Evolutionary conservation across 2,113 vertebrate species (phyloP), one percentile per base, ranked within the genome.

Genomic region (Semnornis frantzii): DNA sequence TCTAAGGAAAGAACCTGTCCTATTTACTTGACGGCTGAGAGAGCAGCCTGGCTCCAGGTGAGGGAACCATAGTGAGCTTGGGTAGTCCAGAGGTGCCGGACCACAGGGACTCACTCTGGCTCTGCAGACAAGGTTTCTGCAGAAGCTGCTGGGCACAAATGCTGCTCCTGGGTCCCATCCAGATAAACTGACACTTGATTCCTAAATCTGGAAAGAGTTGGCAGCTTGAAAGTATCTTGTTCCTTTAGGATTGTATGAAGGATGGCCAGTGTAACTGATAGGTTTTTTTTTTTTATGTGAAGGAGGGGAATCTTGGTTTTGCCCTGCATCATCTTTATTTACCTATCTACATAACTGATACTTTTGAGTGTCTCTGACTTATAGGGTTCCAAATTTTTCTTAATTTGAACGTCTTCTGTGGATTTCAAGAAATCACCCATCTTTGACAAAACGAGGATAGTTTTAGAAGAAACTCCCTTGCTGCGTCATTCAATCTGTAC

Each of bases 191-290:
- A 87, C 52, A 87, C 28, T 25, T 12, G 60, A 77, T 46, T 93
- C 90, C 77, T 85, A 91, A 91, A 71, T 80, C 64, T 92, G 87
- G 65, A 91, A 85, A 59, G 66, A 75, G 27, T 34, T 3, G 6
- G 87, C 42, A 60, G 64, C 68, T 64, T 94, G 34, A 48, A 82
- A 85, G 64, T 73, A 46, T 80, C 78, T 63, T 77, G 33, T 63
- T 94, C 54, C 60, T 89, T 63, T 52, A 19, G 64, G 59, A 34
- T 30, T 34, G 37, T 52, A 30, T 10, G 54, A 54, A n/a, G 16
- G 42, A 60, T 30, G 31, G 58, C 17, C 37, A 30, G 31, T 2
- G 2, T 68, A 85, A 77, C 10, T 16, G 50, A 34, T 17, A n/a
- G 20, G 19, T 20, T 30, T 18, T 46, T 46, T 46, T 46, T 59